Base-by-base conservation (phyloP, 2,797 vertebrate species). In the Rhabdomys pumilio region DNA sequence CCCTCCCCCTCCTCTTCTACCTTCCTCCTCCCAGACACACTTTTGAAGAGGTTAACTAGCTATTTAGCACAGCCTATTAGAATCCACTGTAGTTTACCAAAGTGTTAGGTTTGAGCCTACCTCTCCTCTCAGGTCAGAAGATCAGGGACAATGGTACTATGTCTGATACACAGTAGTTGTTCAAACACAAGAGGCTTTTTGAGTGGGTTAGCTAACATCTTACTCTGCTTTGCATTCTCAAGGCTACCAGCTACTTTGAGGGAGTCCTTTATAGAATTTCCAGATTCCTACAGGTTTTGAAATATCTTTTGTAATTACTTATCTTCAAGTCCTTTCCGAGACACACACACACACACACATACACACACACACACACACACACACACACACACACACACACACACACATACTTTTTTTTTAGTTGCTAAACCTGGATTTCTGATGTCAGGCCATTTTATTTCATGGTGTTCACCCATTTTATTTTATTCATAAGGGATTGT, bases 401-500 rank as follows among this genome's bases (percentile, higher is more conserved):
- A 72, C 69, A 73, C n/a, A 72, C n/a, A 72, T 17, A 24, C 2
- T 67, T 34, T 67, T 34, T 67, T 67, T 15, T 89, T 90, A 65
- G 69, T 22, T 94, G 19, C n/a, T 83, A 57, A 8, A 61, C 44
- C 76, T 65, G n/a, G 63, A 91, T 90, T 95, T 91, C 77, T 88
- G 20, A 95, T 7, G 9, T 44, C 80, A 50, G 26, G 13, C 63
- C 31, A 5, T 38, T 93, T 91, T n/a, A 93, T 9, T 19, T 24
- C 44, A 77, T 90, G 89, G 19, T 73, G 29, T 85, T 92, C 59
- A 29, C 22, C 14, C 31, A 34, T 26, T 84, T 81, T 69, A 93
- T n/a, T 94, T 63, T 89, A 81, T 77, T 91, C 31, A 31, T 69
- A 94, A 93, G 15, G 57, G 44, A 76, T n/a, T 95, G 75, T 87